Percentiles rank a stretch among this genome's conserved stretches.
Evolutionary conservation across 1,140 invertebrate genomes (phyloP).

Genomic region (Zaprionus tsacasi): DNA sequence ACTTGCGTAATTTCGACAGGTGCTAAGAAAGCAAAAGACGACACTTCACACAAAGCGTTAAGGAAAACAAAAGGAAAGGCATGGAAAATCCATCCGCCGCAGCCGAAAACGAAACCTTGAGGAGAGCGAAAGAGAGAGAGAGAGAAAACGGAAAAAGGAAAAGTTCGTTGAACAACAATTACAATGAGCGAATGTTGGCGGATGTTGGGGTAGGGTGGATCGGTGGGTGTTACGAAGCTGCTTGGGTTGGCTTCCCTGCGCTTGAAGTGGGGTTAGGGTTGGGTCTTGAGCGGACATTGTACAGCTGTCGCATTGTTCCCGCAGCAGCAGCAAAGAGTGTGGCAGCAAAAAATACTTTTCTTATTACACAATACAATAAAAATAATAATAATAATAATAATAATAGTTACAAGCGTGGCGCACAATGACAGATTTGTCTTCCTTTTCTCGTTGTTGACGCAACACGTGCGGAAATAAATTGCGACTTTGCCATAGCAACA

Average conservation of each 20-base stretch:
- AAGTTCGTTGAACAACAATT: conserved; percentile 77
- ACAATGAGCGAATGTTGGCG: conserved; percentile 54
- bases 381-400: conserved; percentile 56
- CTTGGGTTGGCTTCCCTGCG: not conserved
- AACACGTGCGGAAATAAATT: conserved; percentile 62
- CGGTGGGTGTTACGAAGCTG: not conserved
- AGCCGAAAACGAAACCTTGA: conserved; percentile 26
- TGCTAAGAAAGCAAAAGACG: conserved; percentile 55
- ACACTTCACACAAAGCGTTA: conserved; percentile 55
- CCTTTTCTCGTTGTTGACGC: conserved; percentile 42
- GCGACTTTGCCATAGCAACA: conserved; percentile 35
- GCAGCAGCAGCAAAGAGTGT: conserved; percentile 9
- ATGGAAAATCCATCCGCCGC: conserved; percentile 20
- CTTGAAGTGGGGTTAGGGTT: not conserved
- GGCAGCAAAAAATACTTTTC: conserved; percentile 55
- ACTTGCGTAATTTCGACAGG: conserved; percentile 76
- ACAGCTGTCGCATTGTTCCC: conserved; percentile 53
- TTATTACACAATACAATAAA: conserved; percentile 71
- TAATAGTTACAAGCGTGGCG: conserved; percentile 52
- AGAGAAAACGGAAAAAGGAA: conserved; percentile 46
- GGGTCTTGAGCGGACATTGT: conserved; percentile 37
- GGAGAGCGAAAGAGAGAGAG: not conserved
- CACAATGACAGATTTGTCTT: conserved; percentile 72
- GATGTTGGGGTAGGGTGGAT: not conserved
- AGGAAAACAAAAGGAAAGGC: conserved; percentile 56